Evolutionary conservation across 2,113 vertebrate genomes (phyloP), one percentile per base, ranked within the genome.

Genomic region (Oreochromis tanganicae): DNA sequence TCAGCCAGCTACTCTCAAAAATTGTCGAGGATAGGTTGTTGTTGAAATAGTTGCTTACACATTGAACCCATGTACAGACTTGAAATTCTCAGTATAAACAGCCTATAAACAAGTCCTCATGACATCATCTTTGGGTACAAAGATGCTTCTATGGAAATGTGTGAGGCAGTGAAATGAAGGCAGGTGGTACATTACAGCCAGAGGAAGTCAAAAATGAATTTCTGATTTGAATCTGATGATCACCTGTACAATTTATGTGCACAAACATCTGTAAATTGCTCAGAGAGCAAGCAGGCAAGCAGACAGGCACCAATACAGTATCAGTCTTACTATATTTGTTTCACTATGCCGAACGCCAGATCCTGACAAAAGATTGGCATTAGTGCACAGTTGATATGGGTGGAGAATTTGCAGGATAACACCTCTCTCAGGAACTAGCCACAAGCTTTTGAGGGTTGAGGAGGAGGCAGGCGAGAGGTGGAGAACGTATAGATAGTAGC

Each of bases 371-470:
- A 82, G 84, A 52, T 61, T 75, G 81, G 73, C 36, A 9, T 48
- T 29, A 83, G 83, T 21, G 52, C 36, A 48, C 71, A 19, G 55
- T 27, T 81, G 86, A 91, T 87, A 81, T 34, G 68, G 85, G 63
- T 48, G 14, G 63, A 88, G 89, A 91, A 91, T 89, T 84, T 81
- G 85, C 82, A 88, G 86, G 92, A 92, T 92, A 82, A 93, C 89
- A 83, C 91, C 84, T 91, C 90, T 85, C 80, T 92, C 41, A 80
- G 79, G 48, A 41, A 90, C 89, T 32, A 93, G 83, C 91, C 86
- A 43, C 29, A 4, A 85, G 92, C 89, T 94, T 68, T 93, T 91
- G 84, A 89, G 85, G 48, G 85, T 85, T 86, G 79, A 93, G 66
- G 90, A 11, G 38, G 75, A 91, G 82, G 86, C 85, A 87, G 84